Evolutionary conservation across 2,888 invertebrate genomes (phyloP).

Genomic region (Pseudococcus viburni): DNA sequence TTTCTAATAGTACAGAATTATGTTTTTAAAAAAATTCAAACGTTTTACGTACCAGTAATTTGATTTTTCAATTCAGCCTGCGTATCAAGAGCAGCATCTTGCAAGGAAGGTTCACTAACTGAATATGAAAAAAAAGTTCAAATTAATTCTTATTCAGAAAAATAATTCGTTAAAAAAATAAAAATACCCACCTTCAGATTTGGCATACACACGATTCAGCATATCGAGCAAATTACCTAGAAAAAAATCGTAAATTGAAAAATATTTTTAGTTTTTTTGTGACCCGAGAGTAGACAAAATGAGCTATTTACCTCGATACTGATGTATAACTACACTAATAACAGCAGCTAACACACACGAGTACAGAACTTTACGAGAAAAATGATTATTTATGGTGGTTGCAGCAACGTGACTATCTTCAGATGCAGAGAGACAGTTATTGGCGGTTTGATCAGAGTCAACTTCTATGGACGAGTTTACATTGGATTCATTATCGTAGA

Average conservation of each 20-base stretch:
- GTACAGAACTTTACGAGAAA: background rate
- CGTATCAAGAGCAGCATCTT: background rate
- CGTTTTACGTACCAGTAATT: background rate
- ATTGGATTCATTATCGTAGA: background rate
- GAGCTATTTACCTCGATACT: background rate
- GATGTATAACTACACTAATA: background rate
- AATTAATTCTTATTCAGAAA: no score
- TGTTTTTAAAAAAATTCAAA: background rate
- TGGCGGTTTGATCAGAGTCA: background rate
- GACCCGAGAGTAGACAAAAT: background rate
- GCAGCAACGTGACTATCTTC: background rate
- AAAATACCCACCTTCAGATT: background rate
- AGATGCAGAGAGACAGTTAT: background rate
- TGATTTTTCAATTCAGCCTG: background rate
- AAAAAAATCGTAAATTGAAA: background rate
- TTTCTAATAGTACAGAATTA: no score
- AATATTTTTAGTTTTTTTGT: no score
- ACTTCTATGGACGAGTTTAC: background rate
- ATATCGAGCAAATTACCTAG: background rate
- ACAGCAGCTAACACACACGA: background rate
- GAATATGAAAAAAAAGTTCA: background rate
- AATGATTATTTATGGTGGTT: background rate
- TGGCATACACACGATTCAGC: background rate
- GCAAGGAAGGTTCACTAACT: background rate
- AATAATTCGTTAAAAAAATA: background rate